Conservation (phyloP, 2,113 vertebrate genomes). For the Semnornis frantzii region DNA sequence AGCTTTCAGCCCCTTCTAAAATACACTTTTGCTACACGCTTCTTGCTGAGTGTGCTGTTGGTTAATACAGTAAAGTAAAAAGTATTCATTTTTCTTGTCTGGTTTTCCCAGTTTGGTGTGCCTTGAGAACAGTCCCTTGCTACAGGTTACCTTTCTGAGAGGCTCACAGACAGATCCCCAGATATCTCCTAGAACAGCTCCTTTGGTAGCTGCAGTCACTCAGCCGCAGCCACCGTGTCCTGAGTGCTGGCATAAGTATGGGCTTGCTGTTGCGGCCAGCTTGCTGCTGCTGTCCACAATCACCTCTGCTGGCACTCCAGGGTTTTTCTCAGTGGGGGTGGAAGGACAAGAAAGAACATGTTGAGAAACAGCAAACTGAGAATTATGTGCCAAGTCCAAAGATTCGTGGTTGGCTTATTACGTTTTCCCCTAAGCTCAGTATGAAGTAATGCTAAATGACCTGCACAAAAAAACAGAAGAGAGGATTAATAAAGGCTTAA, state of each 20-base stretch:
- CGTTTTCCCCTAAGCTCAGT: neutral
- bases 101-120: neutral
- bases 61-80: neutral
- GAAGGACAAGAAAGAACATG: constrained; percentile 33
- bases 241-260: accelerated
- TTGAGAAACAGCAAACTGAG: neutral
- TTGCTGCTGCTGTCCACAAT: neutral
- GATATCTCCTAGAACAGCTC: neutral
- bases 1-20: neutral
- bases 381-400: constrained; percentile 2
- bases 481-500: constrained; percentile 23
- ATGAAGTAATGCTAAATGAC: constrained; percentile 16
- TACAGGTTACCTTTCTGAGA: neutral
- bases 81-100: neutral
- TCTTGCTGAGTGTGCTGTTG: neutral
- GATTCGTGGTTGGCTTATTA: constrained; percentile 8
- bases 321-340: neutral
- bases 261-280: accelerated
- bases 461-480: neutral
- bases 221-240: accelerated
- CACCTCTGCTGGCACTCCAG: neutral
- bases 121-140: neutral
- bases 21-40: neutral
- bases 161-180: neutral
- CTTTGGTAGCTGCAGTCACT: neutral